Conservation (phyloP, 2,113 vertebrate genomes). For the Tetrao urogallus region DNA sequence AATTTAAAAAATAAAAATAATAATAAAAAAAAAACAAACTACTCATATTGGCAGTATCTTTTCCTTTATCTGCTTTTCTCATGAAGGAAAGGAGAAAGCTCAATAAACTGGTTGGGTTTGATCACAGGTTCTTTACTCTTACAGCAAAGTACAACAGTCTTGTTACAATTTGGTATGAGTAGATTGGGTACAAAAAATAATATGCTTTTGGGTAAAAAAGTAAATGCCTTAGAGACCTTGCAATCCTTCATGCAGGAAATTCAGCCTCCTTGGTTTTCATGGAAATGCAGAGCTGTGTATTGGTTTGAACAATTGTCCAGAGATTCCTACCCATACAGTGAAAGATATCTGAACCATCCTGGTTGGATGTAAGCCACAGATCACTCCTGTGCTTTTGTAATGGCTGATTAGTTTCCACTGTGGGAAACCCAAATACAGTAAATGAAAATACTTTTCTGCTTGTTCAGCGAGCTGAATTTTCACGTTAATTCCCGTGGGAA, state of each 20-base stretch:
- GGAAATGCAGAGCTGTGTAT: neutral
- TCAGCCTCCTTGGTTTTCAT: neutral
- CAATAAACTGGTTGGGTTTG: neutral
- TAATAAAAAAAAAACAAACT: no score
- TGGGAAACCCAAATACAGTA: neutral
- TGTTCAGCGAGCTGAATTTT: neutral
- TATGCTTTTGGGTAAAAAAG: neutral
- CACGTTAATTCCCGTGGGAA: no score
- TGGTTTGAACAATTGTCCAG: neutral
- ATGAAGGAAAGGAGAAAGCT: neutral
- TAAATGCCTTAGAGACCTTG: neutral
- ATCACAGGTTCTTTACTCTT: neutral
- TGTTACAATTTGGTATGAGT: neutral
- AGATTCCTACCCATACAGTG: accelerated
- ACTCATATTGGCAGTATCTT: neutral
- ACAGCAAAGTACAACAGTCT: neutral
- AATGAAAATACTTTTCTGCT: neutral
- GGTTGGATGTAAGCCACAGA: neutral
- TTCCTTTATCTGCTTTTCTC: neutral
- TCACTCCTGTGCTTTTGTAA: neutral
- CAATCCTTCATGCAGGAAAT: neutral
- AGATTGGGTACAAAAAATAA: neutral
- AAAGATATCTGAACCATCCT: neutral
- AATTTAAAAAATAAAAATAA: no score
- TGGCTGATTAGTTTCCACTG: neutral